phyloP scores from a whole-genome alignment of 2,113 vertebrate genomes.

The Octodon degus region DNA sequence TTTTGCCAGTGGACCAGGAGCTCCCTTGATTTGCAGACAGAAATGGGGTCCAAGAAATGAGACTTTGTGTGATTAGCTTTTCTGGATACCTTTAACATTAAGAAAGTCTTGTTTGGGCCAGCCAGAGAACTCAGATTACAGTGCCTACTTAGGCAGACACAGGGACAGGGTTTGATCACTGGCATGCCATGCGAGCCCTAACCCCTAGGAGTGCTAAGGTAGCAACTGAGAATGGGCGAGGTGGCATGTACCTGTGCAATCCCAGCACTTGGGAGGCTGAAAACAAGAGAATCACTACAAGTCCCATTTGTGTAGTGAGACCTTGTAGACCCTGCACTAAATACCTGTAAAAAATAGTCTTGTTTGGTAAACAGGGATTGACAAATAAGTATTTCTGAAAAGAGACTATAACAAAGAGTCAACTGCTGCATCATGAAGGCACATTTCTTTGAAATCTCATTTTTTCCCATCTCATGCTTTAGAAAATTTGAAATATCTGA shows the following conservation, averaged over 20 bases:
- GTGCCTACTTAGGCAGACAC: too few species aligned
- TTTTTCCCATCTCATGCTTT: neutral
- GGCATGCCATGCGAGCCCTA: too few species aligned
- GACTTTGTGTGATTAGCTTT: neutral
- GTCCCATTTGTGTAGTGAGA: too few species aligned
- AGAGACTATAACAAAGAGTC: neutral
- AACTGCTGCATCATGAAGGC: constrained; percentile 2
- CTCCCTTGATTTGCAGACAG: neutral
- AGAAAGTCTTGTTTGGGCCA: neutral
- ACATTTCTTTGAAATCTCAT: constrained; percentile 41
- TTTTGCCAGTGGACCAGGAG: neutral
- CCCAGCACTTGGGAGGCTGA: too few species aligned
- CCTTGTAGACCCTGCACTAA: too few species aligned
- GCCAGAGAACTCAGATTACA: too few species aligned
- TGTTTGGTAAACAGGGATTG: neutral
- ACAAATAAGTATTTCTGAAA: constrained; percentile 50
- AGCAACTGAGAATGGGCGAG: too few species aligned
- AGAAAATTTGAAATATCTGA: constrained; percentile 68
- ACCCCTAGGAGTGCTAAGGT: too few species aligned
- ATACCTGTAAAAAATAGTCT: too few species aligned
- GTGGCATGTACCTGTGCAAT: too few species aligned
- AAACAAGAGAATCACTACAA: too few species aligned
- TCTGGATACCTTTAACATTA: neutral
- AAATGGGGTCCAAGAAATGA: neutral
- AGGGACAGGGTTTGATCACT: too few species aligned